Conservation (phyloP, 2,113 vertebrate species). For the pig (Sus scrofa) region T2T-Sscrofa CM000812.6:262300501-262301000, state of each 20-base stretch:
- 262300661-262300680: background rate
- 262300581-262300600: no score
- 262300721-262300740: background rate
- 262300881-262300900: background rate
- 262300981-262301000: background rate
- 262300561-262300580: no score
- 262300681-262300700: background rate
- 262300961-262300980: background rate
- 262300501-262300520: no score
- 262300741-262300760: slow-evolving; percentile 14
- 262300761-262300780: background rate
- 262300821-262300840: background rate
- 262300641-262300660: background rate
- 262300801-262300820: background rate
- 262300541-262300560: no score
- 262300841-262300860: background rate
- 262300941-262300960: background rate
- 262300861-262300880: background rate
- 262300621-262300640: background rate
- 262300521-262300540: no score
- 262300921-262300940: background rate
- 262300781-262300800: background rate
- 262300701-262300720: no score
- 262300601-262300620: no score
- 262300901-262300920: background rate